These are phyloP conservation scores for Rallus crepitans DNA, from an alignment of 2,797 vertebrate genomes.

Conservation along the genomic window DNA sequence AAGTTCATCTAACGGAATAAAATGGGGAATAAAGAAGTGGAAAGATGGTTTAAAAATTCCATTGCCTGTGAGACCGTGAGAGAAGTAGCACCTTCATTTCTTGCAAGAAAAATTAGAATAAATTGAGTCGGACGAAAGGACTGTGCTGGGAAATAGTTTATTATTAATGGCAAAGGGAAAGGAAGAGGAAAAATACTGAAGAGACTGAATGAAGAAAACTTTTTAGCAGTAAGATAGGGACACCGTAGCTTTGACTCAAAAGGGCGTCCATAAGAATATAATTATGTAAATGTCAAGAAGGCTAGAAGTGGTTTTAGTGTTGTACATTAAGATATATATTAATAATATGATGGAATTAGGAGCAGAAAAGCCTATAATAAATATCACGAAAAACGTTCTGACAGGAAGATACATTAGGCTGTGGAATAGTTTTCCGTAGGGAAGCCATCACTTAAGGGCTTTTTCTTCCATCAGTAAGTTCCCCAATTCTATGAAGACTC, in stretches of 20 bases:
- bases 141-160: neutral
- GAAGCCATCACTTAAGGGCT: slow-evolving; percentile 55
- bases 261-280: slow-evolving; percentile 26
- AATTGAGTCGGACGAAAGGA: accelerated
- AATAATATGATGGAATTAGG: slow-evolving; percentile 45
- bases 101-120: neutral
- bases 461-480: slow-evolving; percentile 49
- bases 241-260: slow-evolving; percentile 14
- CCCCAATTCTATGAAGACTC: slow-evolving; percentile 32
- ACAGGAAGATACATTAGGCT: slow-evolving; percentile 54
- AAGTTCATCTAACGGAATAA: neutral
- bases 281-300: slow-evolving; percentile 64
- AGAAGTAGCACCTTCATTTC: neutral
- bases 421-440: slow-evolving; percentile 38
- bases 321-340: slow-evolving; percentile 63
- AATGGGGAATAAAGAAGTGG: neutral
- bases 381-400: slow-evolving; percentile 37
- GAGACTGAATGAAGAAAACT: neutral
- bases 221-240: slow-evolving; percentile 8
- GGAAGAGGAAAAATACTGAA: neutral
- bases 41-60: neutral
- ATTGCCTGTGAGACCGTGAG: neutral
- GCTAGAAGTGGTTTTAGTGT: slow-evolving; percentile 53
- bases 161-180: neutral
- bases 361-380: slow-evolving; percentile 17